Evolutionary conservation across 2,888 invertebrate species (phyloP), one percentile per base, ranked within the genome.

Genomic region (Tethea ocularis): DNA sequence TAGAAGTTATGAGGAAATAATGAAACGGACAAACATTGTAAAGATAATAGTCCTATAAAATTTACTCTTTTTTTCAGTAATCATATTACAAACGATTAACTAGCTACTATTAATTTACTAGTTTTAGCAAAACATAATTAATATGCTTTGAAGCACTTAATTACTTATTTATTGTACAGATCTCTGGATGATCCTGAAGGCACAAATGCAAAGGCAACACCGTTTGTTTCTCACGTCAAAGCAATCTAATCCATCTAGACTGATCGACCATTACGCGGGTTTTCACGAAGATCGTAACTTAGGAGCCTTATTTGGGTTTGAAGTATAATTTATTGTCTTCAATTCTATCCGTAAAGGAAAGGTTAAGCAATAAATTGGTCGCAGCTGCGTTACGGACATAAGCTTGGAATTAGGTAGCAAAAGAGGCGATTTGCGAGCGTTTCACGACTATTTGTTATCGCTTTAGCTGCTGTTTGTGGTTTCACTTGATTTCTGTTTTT

Each of bases 241-340:
- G 73, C 77, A 73, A 81, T 83, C 84, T 88, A 88, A 91, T 90
- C 84, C 88, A 85, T 87, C 83, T 79, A 72, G 79, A 77, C 82
- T 85, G 88, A 88, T 89, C 83, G 85, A 76, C 84, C 83, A 88
- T 89, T 89, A 88, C 82, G 75, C 68, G 74, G 82, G 84, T 81
- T 84, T 88, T 88, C 80, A 80, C 75, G 75, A 70, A 75, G 78
- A 82, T 80, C 84, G 91, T 88, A 89, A 90, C 84, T 90, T 87
- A 88, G 86, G 82, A 75, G 78, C 83, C 88, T 89, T 91, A 91
- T 91, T 91, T 88, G 87, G 89, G 89, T 87, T 89, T 89, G 88
- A 90, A 91, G 91, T 91, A 91, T 91, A 91, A 93, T 90, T 91
- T 91, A 93, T 91, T 83, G 89, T 89, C 85, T 91, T 91, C 92